These are phyloP conservation scores for Antheraea yamamai DNA, from an alignment of 2,888 invertebrate genomes.

Conservation along the genomic window DNA sequence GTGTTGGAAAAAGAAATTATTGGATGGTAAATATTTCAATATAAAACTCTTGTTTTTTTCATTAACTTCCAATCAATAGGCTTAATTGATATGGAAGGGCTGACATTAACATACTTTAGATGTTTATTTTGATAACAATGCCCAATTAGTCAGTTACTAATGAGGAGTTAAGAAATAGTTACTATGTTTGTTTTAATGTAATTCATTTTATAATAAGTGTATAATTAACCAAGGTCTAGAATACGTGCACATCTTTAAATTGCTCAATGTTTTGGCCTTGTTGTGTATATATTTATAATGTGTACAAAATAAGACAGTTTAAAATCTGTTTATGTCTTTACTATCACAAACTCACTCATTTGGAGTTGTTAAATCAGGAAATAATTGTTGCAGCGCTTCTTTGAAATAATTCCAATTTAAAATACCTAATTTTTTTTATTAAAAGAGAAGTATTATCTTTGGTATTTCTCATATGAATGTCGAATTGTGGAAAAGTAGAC, in stretches of 20 bases:
- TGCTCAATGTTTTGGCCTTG: no score
- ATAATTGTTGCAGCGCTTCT: not conserved
- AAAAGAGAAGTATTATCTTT: not conserved
- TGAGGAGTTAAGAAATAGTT: not conserved
- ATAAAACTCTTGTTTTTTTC: not conserved
- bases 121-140: not conserved
- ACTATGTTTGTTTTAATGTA: not conserved
- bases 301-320: no score
- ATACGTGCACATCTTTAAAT: no score
- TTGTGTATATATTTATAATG: no score
- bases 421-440: not conserved
- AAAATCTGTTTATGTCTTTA: not conserved
- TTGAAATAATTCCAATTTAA: not conserved
- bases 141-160: not conserved
- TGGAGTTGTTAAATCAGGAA: not conserved
- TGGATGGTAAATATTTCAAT: not conserved
- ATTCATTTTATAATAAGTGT: not conserved
- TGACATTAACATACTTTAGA: not conserved
- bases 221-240: no score
- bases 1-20: not conserved
- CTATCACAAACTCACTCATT: not conserved
- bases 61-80: not conserved
- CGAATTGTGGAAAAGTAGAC: not conserved
- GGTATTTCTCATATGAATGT: not conserved
- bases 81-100: not conserved